phyloP scores from a whole-genome alignment of 2,113 vertebrate species.

The Hemibates koningsi region DNA sequence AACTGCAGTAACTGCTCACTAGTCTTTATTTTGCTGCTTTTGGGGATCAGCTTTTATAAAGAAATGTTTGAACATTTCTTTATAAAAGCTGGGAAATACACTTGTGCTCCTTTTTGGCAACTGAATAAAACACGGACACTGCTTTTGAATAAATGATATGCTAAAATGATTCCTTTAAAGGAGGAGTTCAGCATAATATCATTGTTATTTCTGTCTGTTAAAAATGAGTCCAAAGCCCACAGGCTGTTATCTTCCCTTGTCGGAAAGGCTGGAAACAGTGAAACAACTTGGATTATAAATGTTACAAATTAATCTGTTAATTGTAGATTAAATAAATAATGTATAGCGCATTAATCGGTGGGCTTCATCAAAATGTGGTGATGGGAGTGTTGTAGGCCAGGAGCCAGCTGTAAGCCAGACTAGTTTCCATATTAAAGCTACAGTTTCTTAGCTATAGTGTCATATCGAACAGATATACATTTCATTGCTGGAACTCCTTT shows the following conservation, averaged over 20 bases:
- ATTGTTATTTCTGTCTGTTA: background rate
- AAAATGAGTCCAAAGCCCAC: background rate
- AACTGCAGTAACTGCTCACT: background rate
- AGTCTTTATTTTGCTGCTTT: background rate
- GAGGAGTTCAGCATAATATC: background rate
- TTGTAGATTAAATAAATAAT: background rate
- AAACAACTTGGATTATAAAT: background rate
- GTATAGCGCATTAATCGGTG: background rate
- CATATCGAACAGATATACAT: background rate
- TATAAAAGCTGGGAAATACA: background rate
- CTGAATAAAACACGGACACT: background rate
- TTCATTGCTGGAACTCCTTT: background rate
- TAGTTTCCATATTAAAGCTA: background rate
- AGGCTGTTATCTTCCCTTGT: background rate
- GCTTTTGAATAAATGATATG: background rate
- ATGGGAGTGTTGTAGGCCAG: background rate
- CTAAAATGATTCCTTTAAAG: background rate
- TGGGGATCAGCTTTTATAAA: background rate
- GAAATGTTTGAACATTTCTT: background rate
- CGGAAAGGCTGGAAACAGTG: background rate
- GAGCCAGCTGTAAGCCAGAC: background rate
- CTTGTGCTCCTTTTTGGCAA: background rate
- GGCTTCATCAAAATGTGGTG: background rate
- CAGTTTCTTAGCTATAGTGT: background rate
- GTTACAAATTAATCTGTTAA: background rate